A percentile compares a stretch with the other conserved stretches of the same genome.
Conservation (phyloP, 2,888 invertebrate genomes). For the Scaptodrosophila latifasciaeformis region DNA sequence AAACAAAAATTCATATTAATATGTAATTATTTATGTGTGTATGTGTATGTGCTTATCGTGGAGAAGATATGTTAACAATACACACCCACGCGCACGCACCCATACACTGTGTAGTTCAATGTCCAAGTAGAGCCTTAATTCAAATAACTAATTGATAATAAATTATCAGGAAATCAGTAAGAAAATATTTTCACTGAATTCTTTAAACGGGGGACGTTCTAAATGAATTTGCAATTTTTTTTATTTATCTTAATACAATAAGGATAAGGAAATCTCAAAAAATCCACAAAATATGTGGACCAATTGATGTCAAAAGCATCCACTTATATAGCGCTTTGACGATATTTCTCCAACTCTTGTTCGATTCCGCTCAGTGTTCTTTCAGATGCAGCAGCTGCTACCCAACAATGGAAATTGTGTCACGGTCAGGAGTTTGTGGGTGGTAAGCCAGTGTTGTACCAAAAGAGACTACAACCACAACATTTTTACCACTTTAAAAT, state of each 20-base stretch:
- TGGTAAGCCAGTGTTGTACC: slow-evolving; percentile 25
- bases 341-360: no score
- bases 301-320: no score
- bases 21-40: slow-evolving; percentile 13
- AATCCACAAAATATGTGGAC: no score
- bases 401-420: slow-evolving; percentile 61
- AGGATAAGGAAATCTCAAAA: no score
- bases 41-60: slow-evolving; percentile 2
- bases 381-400: slow-evolving; percentile 16
- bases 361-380: no score
- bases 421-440: slow-evolving; percentile 62
- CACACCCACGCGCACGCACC: slow-evolving; percentile 1
- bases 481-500: slow-evolving; percentile 32
- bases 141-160: slow-evolving; percentile 67
- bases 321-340: no score
- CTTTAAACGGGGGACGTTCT: no score
- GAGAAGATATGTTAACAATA: neutral
- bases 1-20: no score
- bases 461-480: slow-evolving; percentile 29
- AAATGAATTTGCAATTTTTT: no score
- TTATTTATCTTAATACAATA: no score
- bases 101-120: slow-evolving; percentile 13
- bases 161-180: no score
- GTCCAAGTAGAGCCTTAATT: slow-evolving; percentile 63
- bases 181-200: no score